Evolutionary conservation across 64 coral and sea anemone species (phyloP).

Genomic region (Stichodactyla mertensii): DNA sequence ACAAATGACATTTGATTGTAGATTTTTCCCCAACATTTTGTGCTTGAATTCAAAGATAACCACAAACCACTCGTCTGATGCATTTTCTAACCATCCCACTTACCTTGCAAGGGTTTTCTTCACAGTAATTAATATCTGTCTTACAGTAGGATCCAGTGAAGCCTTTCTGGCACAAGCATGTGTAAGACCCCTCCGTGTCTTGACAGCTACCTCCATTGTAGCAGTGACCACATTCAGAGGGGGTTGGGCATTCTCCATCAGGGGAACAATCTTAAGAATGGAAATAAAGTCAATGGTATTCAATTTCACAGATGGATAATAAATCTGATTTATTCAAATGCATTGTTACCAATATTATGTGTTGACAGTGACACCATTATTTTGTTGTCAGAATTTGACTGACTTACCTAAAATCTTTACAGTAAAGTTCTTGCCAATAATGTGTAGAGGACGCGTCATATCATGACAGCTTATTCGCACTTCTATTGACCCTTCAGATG

Average conservation of each 20-base stretch:
- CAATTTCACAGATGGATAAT: too few species aligned
- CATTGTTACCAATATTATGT: too few species aligned
- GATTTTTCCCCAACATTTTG: too few species aligned
- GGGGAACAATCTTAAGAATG: conserved; percentile 23
- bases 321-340: too few species aligned
- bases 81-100: neutral
- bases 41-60: neutral
- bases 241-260: conserved; percentile 17
- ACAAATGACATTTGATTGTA: too few species aligned
- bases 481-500: conserved; percentile 10
- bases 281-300: too few species aligned
- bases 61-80: neutral
- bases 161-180: conserved; percentile 36
- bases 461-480: conserved; percentile 44
- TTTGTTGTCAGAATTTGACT: too few species aligned
- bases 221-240: conserved; percentile 19
- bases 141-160: conserved; percentile 45
- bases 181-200: conserved; percentile 32
- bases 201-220: conserved; percentile 50
- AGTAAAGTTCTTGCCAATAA: conserved; percentile 27
- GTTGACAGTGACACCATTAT: too few species aligned
- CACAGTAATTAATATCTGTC: conserved; percentile 46
- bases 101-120: conserved; percentile 28
- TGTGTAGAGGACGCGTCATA: conserved; percentile 25
- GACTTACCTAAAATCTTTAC: conserved; percentile 31